Conservation (phyloP, 30 jellyfish, hydroid and myxozoan genomes). For the Sanderia malayensis region DNA sequence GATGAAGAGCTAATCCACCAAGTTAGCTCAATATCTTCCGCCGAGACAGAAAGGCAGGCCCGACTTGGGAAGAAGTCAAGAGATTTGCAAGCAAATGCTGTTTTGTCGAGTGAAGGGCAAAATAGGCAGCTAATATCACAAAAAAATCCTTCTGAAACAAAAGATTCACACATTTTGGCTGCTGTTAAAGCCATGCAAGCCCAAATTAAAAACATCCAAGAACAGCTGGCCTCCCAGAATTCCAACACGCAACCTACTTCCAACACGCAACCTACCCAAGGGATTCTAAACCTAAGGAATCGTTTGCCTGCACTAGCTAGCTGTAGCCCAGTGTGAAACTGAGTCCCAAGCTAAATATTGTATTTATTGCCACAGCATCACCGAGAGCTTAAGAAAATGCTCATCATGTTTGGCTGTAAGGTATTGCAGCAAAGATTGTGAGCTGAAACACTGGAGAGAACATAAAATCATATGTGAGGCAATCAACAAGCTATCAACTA, state of each 20-base stretch:
- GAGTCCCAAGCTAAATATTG: background rate
- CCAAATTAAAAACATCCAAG: no score
- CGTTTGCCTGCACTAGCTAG: constrained; percentile 12
- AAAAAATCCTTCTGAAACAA: background rate
- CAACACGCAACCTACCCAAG: background rate
- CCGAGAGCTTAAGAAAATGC: constrained; percentile 27
- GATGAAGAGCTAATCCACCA: constrained; percentile 31
- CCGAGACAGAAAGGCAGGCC: constrained; percentile 26
- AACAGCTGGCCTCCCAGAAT: constrained; percentile 9
- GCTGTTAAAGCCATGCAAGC: constrained; percentile 31
- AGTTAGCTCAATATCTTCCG: constrained; percentile 11
- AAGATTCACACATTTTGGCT: constrained; percentile 17
- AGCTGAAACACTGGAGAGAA: constrained; percentile 41
- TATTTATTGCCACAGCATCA: constrained; percentile 3
- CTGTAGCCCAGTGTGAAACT: constrained; percentile 10
- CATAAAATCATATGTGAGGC: constrained; percentile 13
- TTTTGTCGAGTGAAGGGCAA: background rate
- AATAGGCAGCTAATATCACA: background rate
- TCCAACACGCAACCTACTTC: background rate
- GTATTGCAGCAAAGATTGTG: constrained; percentile 51
- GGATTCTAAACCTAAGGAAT: background rate
- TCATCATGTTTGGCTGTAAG: constrained; percentile 25
- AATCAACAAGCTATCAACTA: constrained; percentile 3
- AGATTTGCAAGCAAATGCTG: constrained; percentile 2
- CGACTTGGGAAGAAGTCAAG: constrained; percentile 5